Base-by-base conservation (phyloP, 2,888 invertebrate genomes). In the Sceliomorpha sp. region DNA sequence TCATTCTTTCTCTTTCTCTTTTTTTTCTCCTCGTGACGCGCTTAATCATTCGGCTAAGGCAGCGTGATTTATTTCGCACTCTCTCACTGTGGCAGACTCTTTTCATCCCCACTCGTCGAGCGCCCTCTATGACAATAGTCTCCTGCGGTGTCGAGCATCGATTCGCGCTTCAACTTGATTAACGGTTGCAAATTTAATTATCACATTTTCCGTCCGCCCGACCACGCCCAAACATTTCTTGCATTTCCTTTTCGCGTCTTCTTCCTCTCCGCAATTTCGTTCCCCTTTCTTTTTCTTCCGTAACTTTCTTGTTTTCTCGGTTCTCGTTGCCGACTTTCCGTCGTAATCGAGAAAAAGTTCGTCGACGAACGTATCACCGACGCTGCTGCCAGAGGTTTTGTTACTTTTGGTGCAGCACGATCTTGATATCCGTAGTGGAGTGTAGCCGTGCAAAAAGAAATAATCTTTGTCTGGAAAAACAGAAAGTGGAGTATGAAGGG, bases 101-200 rank as follows among this genome's bases (percentile, higher is more conserved):
- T 20, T 20, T 20, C 20, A 20, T 4, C 20, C 31, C 14, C 34
- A 13, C 15, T n/a, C 37, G 15, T 5, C 15, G n/a, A 7, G 34
- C 34, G 34, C 34, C 13, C 34, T 34, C 34, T 12, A 12, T 12
- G 13, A 13, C 13, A 34, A 34, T 34, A 13, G 12, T 7, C 6
- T 10, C 12, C 34, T 10, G 34, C 34, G 10, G 13, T 10, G 34
- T 34, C 9, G 27, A 29, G 55, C 72, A 77, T 79, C 79, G 80
- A 79, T 77, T 68, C 72, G 71, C 50, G n/a, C 24, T 64, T 48
- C 45, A 79, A 79, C 72, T 78, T 74, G 76, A 79, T 80, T 76
- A 80, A 78, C 75, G 74, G 73, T 79, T 74, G 77, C 69, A 76
- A 80, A 80, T 80, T 79, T 79, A 77, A 80, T 80, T 79, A 80